Conservation (phyloP, 2,113 vertebrate genomes). For the Phaethornis superciliosus region DNA sequence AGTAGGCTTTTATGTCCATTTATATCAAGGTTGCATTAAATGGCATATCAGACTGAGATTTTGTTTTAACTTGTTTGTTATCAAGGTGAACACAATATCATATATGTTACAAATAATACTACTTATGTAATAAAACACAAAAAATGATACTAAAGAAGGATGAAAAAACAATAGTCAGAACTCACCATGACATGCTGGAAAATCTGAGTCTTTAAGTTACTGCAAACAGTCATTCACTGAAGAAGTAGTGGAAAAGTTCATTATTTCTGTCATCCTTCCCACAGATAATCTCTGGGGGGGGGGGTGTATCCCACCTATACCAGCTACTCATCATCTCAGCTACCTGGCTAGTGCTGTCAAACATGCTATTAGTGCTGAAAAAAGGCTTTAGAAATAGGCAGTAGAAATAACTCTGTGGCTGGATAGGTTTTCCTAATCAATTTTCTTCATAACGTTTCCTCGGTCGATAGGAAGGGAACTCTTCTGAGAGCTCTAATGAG, state of each 20-base stretch:
- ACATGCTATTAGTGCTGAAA: background rate
- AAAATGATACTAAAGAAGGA: background rate
- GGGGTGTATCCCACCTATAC: background rate
- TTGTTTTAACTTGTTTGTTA: constrained; percentile 3
- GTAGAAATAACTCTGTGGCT: background rate
- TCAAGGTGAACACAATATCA: background rate
- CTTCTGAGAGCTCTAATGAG: background rate
- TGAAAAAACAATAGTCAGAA: background rate
- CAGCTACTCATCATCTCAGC: background rate
- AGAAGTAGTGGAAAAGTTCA: background rate
- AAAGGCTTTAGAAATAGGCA: background rate
- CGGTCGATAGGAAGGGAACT: background rate
- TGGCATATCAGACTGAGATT: background rate
- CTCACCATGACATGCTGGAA: background rate
- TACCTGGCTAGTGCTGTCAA: background rate
- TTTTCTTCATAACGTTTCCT: background rate
- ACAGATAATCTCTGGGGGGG: background rate
- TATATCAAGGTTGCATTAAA: background rate
- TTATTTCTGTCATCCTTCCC: background rate
- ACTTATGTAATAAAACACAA: background rate
- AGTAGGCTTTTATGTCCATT: background rate
- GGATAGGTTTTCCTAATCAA: background rate
- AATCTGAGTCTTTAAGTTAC: background rate
- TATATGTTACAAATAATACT: constrained; percentile 4
- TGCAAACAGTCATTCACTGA: background rate